Percentiles rank a stretch among this genome's conserved stretches.
Evolutionary conservation across 2,113 vertebrate genomes (phyloP).

Genomic region (Rhinolophus ferrumequinum): DNA sequence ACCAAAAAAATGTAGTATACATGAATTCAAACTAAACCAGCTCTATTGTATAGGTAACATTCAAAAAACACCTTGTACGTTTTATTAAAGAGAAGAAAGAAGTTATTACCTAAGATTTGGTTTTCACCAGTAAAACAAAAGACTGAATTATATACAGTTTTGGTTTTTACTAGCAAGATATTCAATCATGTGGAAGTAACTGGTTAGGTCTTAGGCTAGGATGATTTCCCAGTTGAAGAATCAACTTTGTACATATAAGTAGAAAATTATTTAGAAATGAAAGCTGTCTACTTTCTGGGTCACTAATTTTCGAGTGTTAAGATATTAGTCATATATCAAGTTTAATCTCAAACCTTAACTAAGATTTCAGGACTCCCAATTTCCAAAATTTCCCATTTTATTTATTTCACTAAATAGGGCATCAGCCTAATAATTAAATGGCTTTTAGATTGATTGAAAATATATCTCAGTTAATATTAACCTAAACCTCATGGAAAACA

Average conservation of each 20-base stretch:
- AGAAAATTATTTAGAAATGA: neutral
- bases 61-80: neutral
- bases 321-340: neutral
- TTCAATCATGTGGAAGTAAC: neutral
- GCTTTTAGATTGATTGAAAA: conserved; percentile 28
- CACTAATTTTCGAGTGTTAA: conserved; percentile 14
- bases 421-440: neutral
- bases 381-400: conserved; percentile 19
- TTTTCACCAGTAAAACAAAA: conserved; percentile 10
- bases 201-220: neutral
- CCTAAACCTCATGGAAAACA: neutral
- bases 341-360: conserved; percentile 23
- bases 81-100: neutral
- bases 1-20: neutral
- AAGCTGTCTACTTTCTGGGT: neutral
- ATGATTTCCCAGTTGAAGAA: neutral
- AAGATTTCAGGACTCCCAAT: neutral
- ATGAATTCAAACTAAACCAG: neutral
- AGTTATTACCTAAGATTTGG: neutral
- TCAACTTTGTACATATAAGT: neutral
- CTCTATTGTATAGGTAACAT: neutral
- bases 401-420: conserved; percentile 14
- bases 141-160: neutral
- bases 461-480: neutral
- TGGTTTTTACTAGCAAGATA: neutral